Evolutionary conservation across 1,140 invertebrate genomes (phyloP), one percentile per base, ranked within the genome.

Genomic region (Drosophila cardini): DNA sequence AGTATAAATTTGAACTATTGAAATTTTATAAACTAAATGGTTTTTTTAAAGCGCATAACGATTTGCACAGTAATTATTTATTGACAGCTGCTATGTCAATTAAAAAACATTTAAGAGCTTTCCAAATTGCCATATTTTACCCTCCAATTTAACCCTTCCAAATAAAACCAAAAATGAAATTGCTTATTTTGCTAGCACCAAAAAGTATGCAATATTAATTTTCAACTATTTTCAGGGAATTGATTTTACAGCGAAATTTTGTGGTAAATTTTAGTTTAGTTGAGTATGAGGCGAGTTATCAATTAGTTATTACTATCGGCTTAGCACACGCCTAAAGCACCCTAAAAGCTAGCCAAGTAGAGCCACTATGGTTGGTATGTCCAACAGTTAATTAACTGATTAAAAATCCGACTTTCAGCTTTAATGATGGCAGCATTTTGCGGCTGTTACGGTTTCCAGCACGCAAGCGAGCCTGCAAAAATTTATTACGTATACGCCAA

Each of bases 401-500:
- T 74, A 63, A 74, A 74, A 74, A 74, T 70, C 58, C 36, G 13
- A 42, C 61, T 26, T 73, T 52, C 62, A 34, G 48, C 56, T 68
- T 70, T 63, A 63, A 70, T 63, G 65, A 57, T 63, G 53, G 52
- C 52, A 11, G 38, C 68, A 74, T 56, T 52, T 67, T 60, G 62
- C 45, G 34, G 38, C 68, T 68, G 71, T 63, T 73, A 80, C 72
- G 55, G 69, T 86, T 74, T 65, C 38, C 48, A 48, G 62, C 83
- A 86, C 84, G 83, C 84, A 77, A 86, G 46, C 68, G 55, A 67
- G 64, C 69, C 68, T 56, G 68, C 79, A 75, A 69, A 64, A 82
- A 86, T 80, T 67, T 87, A 86, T 86, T 87, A 87, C 84, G 83
- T 86, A 86, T 79, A 87, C 83, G 83, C 72, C 79, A 86, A 79